Evolutionary conservation across 2,888 invertebrate genomes (phyloP), one percentile per base, ranked within the genome.

Genomic region (Diarsia dahlii): DNA sequence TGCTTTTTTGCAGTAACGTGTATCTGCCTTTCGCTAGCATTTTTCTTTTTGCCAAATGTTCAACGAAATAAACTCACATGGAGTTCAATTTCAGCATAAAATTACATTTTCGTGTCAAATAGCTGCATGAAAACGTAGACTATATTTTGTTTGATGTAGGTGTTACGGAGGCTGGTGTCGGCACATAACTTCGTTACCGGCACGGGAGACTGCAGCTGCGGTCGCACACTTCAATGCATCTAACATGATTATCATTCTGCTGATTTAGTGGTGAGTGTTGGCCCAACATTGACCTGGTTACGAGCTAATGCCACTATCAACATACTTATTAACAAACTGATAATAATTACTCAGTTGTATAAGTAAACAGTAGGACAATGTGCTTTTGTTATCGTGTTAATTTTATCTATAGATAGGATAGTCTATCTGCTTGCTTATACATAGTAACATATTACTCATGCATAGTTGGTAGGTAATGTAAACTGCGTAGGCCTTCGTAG

Each of bases 111-210:
- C 34, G 28, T 60, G 20, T 60, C 52, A 50, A 28, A 52, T 46
- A 48, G 13, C 28, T 20, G 13, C 69, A 76, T 10, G 52, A 70
- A 71, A 62, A 79, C 28, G 13, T 13, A 9, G 52, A 46, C 15
- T 76, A 45, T 15, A 39, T 70, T 46, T 68, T 34, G 34, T 20
- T 39, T 6, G 12, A 39, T 28, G 18, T 62, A 63, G 28, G 39
- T 63, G 63, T 73, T 28, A 56, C 28, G 46, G 39, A 71, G 62
- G 2, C 13, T 28, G 80, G 56, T 77, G 76, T 60, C 71, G 15
- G 23, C 20, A 52, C 58, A 80, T 77, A 80, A 80, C 63, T 73
- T 64, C 73, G 63, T 73, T 81, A 65, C 45, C 2, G 20, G 10
- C 56, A 52, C 45, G 23, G 46, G 20, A 54, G 54, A 60, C 74